Evolutionary conservation across 2,797 vertebrate genomes (phyloP).

Genomic region (Dallia pectoralis): DNA sequence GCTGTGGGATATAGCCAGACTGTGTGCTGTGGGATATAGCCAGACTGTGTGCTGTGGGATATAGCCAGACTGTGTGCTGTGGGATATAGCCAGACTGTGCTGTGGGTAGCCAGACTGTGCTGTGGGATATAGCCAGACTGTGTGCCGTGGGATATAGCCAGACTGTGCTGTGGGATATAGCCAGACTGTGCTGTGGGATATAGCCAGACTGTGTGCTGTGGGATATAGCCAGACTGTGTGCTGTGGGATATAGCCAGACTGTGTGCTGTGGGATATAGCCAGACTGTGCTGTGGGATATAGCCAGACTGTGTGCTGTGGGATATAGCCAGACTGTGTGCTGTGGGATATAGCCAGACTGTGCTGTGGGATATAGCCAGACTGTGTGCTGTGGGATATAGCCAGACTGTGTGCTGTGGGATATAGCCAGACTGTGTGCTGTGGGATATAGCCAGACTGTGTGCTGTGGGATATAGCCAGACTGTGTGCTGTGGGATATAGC

Average conservation of each 20-base stretch:
- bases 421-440: too few species aligned
- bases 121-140: constrained; percentile 4
- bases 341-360: not conserved
- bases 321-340: too few species aligned
- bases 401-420: not conserved
- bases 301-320: not conserved
- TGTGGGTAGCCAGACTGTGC: not conserved
- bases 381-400: too few species aligned
- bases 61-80: not conserved
- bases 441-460: not conserved
- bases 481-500: too few species aligned
- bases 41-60: not conserved
- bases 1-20: not conserved
- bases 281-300: too few species aligned
- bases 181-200: too few species aligned
- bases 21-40: too few species aligned
- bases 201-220: not conserved
- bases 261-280: not conserved
- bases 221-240: too few species aligned
- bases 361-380: not conserved
- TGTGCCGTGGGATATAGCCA: too few species aligned
- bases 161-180: not conserved
- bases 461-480: not conserved
- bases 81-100: too few species aligned
- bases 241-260: too few species aligned